Evolutionary conservation across 30 jellyfish, hydroid and myxozoan genomes (phyloP).

Genomic region (Mastigias papua): DNA sequence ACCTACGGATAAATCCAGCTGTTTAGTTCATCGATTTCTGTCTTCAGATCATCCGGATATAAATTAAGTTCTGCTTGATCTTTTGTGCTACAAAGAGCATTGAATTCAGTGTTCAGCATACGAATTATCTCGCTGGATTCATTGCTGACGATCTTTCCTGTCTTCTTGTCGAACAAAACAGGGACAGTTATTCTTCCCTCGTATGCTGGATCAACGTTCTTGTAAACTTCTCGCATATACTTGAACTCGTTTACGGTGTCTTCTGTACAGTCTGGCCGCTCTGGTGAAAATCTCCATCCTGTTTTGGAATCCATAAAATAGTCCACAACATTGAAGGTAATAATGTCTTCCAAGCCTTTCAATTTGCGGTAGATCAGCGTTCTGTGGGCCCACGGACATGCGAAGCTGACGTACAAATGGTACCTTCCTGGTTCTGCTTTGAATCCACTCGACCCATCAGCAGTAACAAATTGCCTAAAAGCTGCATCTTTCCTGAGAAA

Average conservation of each 20-base stretch:
- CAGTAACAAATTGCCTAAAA: slow-evolving; percentile 58
- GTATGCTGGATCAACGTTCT: slow-evolving; percentile 68
- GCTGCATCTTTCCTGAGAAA: slow-evolving; percentile 64
- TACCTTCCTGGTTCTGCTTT: slow-evolving; percentile 85
- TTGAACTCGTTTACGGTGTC: slow-evolving; percentile 72
- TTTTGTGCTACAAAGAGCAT: slow-evolving; percentile 65
- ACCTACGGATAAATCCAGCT: slow-evolving; percentile 88
- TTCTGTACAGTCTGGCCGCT: slow-evolving; percentile 63
- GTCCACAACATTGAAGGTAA: slow-evolving; percentile 76
- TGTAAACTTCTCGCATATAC: slow-evolving; percentile 75
- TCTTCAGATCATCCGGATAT: slow-evolving; percentile 73
- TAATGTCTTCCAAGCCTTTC: slow-evolving; percentile 84
- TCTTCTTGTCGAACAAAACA: slow-evolving; percentile 82
- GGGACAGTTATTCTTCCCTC: slow-evolving; percentile 87
- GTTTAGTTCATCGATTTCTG: slow-evolving; percentile 83
- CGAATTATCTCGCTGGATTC: slow-evolving; percentile 85
- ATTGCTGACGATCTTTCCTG: slow-evolving; percentile 76
- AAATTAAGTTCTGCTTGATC: slow-evolving; percentile 80
- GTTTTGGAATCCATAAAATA: slow-evolving; percentile 41
- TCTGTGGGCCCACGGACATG: slow-evolving; percentile 94
- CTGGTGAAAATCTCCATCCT: slow-evolving; percentile 89
- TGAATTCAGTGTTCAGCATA: slow-evolving; percentile 84
- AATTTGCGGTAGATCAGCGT: slow-evolving; percentile 42
- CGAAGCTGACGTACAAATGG: slow-evolving; percentile 78
- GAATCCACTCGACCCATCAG: slow-evolving; percentile 84